Evolutionary conservation across 2,888 invertebrate genomes (phyloP).

Genomic region (Agrotis segetum): DNA sequence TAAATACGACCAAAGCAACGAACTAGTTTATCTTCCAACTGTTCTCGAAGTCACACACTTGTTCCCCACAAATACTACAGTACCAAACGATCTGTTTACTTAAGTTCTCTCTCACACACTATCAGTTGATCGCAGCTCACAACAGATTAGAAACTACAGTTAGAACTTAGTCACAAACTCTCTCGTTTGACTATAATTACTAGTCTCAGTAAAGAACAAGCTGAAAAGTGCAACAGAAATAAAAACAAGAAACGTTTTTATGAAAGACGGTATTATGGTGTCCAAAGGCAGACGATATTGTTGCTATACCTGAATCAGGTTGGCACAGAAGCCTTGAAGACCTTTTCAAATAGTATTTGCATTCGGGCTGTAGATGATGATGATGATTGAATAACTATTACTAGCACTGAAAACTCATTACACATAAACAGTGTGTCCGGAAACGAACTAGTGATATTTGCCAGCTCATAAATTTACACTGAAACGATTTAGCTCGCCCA

Average conservation of each 20-base stretch:
- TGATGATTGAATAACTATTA: neutral
- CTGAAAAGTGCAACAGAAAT: neutral
- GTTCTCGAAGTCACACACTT: slow-evolving; percentile 24
- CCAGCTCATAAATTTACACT: no score
- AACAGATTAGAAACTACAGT: slow-evolving; percentile 65
- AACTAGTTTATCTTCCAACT: neutral
- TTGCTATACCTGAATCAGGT: no score
- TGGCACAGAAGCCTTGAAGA: no score
- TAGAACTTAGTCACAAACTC: slow-evolving; percentile 25
- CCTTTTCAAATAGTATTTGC: no score
- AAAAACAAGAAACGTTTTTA: neutral
- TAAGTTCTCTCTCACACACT: slow-evolving; percentile 25
- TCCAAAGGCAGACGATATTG: no score
- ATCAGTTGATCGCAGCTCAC: slow-evolving; percentile 55
- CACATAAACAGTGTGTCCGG: no score
- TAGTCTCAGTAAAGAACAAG: no score
- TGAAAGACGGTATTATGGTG: no score
- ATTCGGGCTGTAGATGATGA: no score
- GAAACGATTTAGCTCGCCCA: no score
- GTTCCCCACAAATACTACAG: slow-evolving; percentile 22
- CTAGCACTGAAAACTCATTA: neutral
- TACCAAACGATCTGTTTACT: slow-evolving; percentile 42
- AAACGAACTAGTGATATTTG: no score
- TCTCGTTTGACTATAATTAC: no score
- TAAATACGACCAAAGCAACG: neutral